Conservation (phyloP, 2,797 vertebrate species). For the Coregonus sp. region DNA sequence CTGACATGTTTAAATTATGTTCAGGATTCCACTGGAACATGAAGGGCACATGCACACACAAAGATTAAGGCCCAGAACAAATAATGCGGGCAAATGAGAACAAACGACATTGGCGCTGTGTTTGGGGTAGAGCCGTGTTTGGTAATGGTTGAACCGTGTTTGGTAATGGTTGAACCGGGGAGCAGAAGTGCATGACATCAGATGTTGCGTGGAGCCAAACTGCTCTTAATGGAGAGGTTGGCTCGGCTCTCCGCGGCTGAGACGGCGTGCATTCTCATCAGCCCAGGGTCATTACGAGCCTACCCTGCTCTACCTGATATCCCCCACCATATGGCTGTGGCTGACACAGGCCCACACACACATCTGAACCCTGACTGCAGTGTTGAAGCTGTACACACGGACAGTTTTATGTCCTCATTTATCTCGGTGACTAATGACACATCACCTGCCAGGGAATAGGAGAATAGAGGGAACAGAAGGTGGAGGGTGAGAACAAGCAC, state of each 20-base stretch:
- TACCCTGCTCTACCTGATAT: constrained; percentile 31
- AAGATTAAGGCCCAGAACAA: neutral
- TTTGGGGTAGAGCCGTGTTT: constrained; percentile 10
- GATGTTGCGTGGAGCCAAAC: constrained; percentile 47
- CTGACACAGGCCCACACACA: constrained; percentile 11
- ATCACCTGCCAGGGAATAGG: constrained; percentile 15
- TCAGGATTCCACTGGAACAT: neutral
- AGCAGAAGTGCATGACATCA: constrained; percentile 34
- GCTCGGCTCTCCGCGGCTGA: constrained; percentile 31
- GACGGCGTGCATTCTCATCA: constrained; percentile 25
- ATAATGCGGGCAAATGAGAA: neutral
- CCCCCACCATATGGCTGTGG: constrained; percentile 48
- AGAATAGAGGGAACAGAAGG: neutral
- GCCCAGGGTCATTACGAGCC: constrained; percentile 36
- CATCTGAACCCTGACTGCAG: neutral
- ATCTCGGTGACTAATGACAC: constrained; percentile 16
- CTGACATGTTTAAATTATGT: neutral
- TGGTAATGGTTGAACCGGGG: constrained; percentile 16
- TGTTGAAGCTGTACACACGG: neutral
- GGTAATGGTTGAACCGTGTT: constrained; percentile 8
- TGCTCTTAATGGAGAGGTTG: constrained; percentile 42
- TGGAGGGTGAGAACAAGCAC: neutral
- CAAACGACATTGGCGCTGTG: constrained; percentile 16
- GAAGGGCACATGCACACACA: neutral
- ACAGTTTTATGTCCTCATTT: constrained; percentile 7